A percentile compares a stretch with the other conserved stretches of the same genome.
phyloP scores from a whole-genome alignment of 1,140 invertebrate species.

The Steinernema khuongi region DNA sequence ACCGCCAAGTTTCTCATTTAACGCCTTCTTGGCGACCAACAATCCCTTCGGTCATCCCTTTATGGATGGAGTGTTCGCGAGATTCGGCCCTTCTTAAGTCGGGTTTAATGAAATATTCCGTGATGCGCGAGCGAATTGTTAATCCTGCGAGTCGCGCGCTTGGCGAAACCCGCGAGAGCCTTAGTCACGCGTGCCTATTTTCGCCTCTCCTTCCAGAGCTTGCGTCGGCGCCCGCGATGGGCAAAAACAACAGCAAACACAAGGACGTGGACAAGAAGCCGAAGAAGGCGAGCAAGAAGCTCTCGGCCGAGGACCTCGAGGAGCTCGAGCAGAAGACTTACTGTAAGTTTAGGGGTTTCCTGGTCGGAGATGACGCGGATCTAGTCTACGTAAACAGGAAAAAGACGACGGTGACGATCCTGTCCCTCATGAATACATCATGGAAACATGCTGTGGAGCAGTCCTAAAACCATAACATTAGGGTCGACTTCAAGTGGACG shows the following conservation, averaged over 20 bases:
- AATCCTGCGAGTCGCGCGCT: background rate
- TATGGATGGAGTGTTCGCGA: too few species aligned
- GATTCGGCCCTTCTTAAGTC: background rate
- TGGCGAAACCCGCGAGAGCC: background rate
- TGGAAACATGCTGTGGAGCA: background rate
- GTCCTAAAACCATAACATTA: background rate
- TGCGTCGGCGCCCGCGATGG: background rate
- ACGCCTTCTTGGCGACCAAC: too few species aligned
- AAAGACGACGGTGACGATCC: too few species aligned
- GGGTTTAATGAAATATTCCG: background rate
- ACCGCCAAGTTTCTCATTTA: too few species aligned
- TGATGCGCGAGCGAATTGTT: background rate
- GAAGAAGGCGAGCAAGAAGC: constrained; percentile 51
- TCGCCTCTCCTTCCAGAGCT: background rate
- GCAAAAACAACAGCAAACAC: constrained; percentile 1
- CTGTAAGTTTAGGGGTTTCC: constrained; percentile 38
- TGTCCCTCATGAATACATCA: background rate
- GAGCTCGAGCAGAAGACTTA: constrained; percentile 47
- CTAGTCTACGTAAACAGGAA: too few species aligned
- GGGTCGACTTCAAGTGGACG: too few species aligned
- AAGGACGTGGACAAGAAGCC: constrained; percentile 23
- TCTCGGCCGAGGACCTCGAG: constrained; percentile 46
- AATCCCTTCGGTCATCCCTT: too few species aligned
- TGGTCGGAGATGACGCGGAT: constrained; percentile 18
- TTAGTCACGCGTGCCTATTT: background rate